These are phyloP conservation scores for Crossocerus cetratus DNA, from an alignment of 2,888 invertebrate genomes.

Conservation along the genomic window DNA sequence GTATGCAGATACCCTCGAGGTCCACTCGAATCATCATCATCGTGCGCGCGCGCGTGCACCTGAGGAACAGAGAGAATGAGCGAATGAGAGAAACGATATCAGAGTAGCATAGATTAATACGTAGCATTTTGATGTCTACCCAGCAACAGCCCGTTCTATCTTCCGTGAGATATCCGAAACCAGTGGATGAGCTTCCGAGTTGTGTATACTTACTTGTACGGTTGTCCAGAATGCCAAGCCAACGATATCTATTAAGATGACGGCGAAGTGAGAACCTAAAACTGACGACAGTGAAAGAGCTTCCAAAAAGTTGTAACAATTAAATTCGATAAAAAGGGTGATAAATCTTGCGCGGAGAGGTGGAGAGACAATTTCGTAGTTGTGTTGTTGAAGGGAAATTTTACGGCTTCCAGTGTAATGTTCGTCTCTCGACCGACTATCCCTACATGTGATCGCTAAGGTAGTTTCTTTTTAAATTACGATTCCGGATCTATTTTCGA, in stretches of 20 bases:
- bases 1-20: constrained; percentile 63
- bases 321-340: constrained; percentile 1
- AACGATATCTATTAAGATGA: constrained; percentile 51
- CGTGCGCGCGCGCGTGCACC: constrained; percentile 39
- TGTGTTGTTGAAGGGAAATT: constrained; percentile 24
- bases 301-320: too few species aligned
- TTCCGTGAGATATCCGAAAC: constrained; percentile 58
- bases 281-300: too few species aligned
- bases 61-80: too few species aligned
- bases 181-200: constrained; percentile 68
- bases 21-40: constrained; percentile 62
- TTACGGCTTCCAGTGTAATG: constrained; percentile 19
- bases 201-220: constrained; percentile 58
- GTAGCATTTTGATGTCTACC: constrained; percentile 66
- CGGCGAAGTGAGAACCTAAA: too few species aligned
- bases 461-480: constrained; percentile 41
- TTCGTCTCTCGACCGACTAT: constrained; percentile 19
- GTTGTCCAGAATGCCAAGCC: constrained; percentile 65
- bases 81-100: constrained; percentile 66
- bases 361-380: constrained; percentile 25
- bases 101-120: constrained; percentile 64
- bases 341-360: constrained; percentile 8
- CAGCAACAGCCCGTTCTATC: constrained; percentile 50
- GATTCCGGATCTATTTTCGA: constrained; percentile 54
- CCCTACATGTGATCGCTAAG: constrained; percentile 39